phyloP scores from a whole-genome alignment of 1,140 invertebrate species.

The Procambarus virginalis region DNA sequence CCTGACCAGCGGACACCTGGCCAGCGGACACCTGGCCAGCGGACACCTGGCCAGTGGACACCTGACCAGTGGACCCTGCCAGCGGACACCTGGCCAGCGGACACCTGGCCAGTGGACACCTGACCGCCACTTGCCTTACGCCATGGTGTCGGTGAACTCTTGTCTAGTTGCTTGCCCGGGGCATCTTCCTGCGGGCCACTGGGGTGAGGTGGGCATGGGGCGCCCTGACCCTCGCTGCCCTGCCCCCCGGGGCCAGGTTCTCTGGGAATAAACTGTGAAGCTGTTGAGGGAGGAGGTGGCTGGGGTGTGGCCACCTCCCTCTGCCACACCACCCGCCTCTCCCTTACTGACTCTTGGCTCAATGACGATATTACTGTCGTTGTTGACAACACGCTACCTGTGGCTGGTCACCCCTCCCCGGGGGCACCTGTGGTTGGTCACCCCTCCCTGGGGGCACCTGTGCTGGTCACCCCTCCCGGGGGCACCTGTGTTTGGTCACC shows the following conservation, averaged over 20 bases:
- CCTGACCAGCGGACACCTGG: neutral
- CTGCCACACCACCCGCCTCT: neutral
- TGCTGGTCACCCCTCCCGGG: no score
- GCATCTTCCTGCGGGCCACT: no score
- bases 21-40: no score
- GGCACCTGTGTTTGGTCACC: no score
- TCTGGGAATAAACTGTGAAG: neutral
- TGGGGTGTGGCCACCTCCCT: neutral
- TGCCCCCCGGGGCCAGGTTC: neutral
- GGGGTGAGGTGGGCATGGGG: constrained; percentile 3
- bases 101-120: neutral
- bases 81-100: neutral
- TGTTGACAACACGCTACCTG: neutral
- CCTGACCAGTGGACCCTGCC: no score
- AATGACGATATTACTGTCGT: neutral
- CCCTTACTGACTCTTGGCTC: neutral
- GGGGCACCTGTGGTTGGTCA: neutral
- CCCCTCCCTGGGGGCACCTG: no score
- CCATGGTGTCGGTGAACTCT: constrained; percentile 42
- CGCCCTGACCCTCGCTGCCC: neutral
- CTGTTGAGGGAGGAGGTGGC: neutral
- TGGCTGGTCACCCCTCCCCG: neutral
- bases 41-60: no score
- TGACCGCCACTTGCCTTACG: constrained; percentile 9
- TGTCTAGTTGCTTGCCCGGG: neutral